phyloP scores from a whole-genome alignment of 2,113 vertebrate species.

The Nothoprocta pentlandii region DNA sequence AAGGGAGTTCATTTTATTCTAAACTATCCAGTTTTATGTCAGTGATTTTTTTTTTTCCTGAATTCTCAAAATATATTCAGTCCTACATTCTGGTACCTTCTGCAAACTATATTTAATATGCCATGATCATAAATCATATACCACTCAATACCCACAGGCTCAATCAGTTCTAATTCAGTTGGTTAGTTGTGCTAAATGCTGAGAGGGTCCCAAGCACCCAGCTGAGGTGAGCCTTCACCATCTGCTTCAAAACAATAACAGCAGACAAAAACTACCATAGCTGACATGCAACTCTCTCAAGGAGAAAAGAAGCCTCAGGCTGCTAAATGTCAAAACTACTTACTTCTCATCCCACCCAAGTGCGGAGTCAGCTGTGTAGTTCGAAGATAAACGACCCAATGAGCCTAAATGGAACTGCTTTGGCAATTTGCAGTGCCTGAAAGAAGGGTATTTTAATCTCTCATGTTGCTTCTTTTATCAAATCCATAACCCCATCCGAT shows the following conservation, averaged over 20 bases:
- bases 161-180: slow-evolving; percentile 45
- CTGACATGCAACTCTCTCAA: slow-evolving; percentile 65
- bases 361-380: slow-evolving; percentile 61
- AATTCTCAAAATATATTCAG: neutral
- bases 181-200: slow-evolving; percentile 57
- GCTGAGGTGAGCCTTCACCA: slow-evolving; percentile 66
- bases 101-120: slow-evolving; percentile 29
- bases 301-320: slow-evolving; percentile 70
- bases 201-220: slow-evolving; percentile 36
- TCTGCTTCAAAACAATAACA: slow-evolving; percentile 64
- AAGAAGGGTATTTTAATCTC: neutral
- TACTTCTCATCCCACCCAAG: slow-evolving; percentile 50
- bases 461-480: neutral
- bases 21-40: neutral
- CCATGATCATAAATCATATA: slow-evolving; percentile 21
- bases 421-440: neutral
- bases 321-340: slow-evolving; percentile 57
- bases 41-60: neutral
- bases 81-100: neutral
- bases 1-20: neutral
- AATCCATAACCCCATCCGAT: neutral
- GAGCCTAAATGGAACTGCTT: neutral
- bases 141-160: neutral
- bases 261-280: slow-evolving; percentile 28
- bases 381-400: slow-evolving; percentile 46